Evolutionary conservation across 1,140 invertebrate genomes (phyloP).

Genomic region (Drosophila pectinifera): DNA sequence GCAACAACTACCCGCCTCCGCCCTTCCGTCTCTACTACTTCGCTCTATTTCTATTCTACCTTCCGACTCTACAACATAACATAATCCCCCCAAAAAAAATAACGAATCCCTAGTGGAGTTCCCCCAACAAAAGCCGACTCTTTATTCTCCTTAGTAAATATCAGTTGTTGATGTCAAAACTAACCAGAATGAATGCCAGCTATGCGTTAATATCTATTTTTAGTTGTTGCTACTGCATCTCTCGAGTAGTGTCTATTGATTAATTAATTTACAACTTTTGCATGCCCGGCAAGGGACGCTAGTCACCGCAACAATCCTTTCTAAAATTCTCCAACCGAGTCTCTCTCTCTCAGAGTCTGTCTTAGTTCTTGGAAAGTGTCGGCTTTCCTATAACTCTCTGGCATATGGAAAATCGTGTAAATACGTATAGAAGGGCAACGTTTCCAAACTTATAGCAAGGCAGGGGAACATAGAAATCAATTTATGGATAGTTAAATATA

Average conservation of each 20-base stretch:
- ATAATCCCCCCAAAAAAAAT: not conserved
- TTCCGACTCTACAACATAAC: conserved; percentile 2
- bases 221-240: conserved; percentile 33
- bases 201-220: not conserved
- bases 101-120: conserved; percentile 15
- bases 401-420: conserved; percentile 4
- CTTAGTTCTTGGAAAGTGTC: not conserved
- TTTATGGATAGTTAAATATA: too few species aligned
- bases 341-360: not conserved
- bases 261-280: conserved; percentile 30
- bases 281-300: conserved; percentile 19
- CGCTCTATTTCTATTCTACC: conserved; percentile 17
- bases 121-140: conserved; percentile 1
- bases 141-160: conserved; percentile 7
- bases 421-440: too few species aligned
- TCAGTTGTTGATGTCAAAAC: conserved; percentile 9
- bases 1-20: conserved; percentile 12
- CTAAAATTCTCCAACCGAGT: not conserved
- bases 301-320: conserved; percentile 1
- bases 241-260: conserved; percentile 17
- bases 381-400: not conserved
- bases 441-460: not conserved
- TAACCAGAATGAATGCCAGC: conserved; percentile 25
- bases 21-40: conserved; percentile 30
- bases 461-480: too few species aligned